These are phyloP conservation scores for Vespertilio murinus DNA, from an alignment of 2,797 vertebrate species.

Conservation along the genomic window DNA sequence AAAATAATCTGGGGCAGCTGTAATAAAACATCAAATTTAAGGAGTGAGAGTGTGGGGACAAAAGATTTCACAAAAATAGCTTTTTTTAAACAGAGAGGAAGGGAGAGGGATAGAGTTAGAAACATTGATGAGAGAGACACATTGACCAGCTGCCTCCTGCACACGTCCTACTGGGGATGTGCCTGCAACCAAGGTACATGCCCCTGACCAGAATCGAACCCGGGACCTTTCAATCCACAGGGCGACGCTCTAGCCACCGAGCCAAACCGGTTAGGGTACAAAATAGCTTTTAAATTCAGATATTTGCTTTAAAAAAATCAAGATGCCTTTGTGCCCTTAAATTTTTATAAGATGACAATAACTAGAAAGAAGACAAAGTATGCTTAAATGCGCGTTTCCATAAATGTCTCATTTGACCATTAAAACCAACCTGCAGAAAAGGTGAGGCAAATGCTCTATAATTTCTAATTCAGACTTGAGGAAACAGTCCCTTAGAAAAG, in stretches of 20 bases:
- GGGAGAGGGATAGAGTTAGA: no score
- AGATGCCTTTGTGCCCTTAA: conserved; percentile 8
- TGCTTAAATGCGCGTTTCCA: conserved; percentile 39
- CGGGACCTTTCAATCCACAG: no score
- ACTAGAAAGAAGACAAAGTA: neutral
- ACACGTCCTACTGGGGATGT: no score
- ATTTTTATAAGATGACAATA: conserved; percentile 28
- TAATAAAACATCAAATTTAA: conserved; percentile 48
- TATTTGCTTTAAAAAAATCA: conserved; percentile 48
- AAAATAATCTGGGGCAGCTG: conserved; percentile 30
- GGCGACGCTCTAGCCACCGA: no score
- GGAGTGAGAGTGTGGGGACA: neutral
- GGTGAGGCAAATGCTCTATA: conserved; percentile 28
- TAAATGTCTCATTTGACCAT: conserved; percentile 35
- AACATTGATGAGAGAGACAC: no score
- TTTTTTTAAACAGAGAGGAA: neutral
- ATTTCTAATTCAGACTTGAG: neutral
- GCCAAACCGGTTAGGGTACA: neutral
- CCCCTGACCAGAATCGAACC: no score
- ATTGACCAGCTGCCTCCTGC: no score
- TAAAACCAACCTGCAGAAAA: conserved; percentile 24
- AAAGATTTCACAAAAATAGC: conserved; percentile 24
- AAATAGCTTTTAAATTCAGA: neutral
- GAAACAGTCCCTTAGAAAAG: conserved; percentile 38
- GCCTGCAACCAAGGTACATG: no score